Percentiles rank a stretch among this genome's conserved stretches.
These are phyloP conservation scores for Beroe forskalii DNA, from an alignment of 37 sponge, comb jelly and placozoan genomes.

Conservation along the genomic window DNA sequence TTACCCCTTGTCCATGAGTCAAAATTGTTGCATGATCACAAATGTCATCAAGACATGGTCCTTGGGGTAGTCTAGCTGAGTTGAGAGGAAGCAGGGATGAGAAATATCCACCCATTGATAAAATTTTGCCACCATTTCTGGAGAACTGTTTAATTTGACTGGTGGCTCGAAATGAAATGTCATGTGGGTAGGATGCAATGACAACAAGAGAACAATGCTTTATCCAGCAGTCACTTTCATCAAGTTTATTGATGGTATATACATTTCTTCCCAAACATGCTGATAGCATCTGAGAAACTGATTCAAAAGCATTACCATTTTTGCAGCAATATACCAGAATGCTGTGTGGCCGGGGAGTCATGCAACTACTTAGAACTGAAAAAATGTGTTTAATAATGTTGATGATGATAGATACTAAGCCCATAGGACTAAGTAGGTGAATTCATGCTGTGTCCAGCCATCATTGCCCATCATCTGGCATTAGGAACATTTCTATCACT, in stretches of 20 bases:
- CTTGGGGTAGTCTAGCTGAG: neutral
- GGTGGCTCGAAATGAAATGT: neutral
- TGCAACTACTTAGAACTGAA: no score
- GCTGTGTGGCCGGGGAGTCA: neutral
- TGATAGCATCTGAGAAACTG: neutral
- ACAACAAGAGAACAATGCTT: neutral
- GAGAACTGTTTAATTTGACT: slow-evolving; percentile 13
- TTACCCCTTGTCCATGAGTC: neutral
- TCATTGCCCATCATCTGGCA: no score
- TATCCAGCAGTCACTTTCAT: slow-evolving; percentile 26
- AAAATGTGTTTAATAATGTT: no score
- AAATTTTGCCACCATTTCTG: slow-evolving; percentile 2
- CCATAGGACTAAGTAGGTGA: no score
- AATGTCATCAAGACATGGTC: slow-evolving; percentile 42
- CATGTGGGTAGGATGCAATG: slow-evolving; percentile 23
- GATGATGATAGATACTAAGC: no score
- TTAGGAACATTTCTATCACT: no score
- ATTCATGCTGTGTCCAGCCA: no score
- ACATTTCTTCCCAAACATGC: neutral
- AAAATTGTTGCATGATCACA: neutral
- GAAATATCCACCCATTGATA: slow-evolving; percentile 46
- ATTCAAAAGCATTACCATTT: neutral
- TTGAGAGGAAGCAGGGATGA: neutral
- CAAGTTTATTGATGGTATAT: slow-evolving; percentile 20
- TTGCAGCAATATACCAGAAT: slow-evolving; percentile 52